Evolutionary conservation across 64 coral and sea anemone genomes (phyloP), one percentile per base, ranked within the genome.

Genomic region (Dendronephthya gigantea): DNA sequence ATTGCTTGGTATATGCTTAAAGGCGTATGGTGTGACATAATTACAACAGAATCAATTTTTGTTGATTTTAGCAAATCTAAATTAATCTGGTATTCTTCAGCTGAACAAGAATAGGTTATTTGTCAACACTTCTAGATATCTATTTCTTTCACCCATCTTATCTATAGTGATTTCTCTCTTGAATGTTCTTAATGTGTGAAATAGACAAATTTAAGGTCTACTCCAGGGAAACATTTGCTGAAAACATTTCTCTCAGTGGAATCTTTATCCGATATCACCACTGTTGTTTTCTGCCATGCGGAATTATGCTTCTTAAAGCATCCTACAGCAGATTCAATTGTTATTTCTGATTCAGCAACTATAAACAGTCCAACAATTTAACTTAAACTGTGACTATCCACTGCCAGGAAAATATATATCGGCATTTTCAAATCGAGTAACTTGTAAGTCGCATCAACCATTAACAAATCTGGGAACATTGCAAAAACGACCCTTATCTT

Each of bases 191-290:
- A 91, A 39, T 86, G 65, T n/a, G 25, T 76, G 65, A 22, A 33
- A 35, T 36, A 92, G 91, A 84, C 89, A 38, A 91, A 70, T 9
- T 11, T 43, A 35, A 91, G 36, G 34, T 11, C 10, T 32, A 59
- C 85, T 9, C 11, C 30, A 13, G 81, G 59, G 49, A 87, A 83
- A 68, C 52, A 83, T 32, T 39, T 10, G 25, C 39, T 86, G 86
- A 87, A 91, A 0, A 28, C 41, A 10, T 83, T 58, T 29, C 85
- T 37, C 40, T 87, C 85, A 9, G 81, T 87, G 30, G 87, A 91
- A 31, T 91, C 90, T 15, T 90, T 90, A 82, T 90, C 89, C 6
- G 90, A 91, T 84, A 91, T 87, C 12, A 91, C 59, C n/a, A 91
- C 90, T 74, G 33, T 83, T 25, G 85, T 87, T 27, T 87, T 41